Conservation (phyloP, 92 coral and sea anemone species). For the Porites cylindrica region DNA sequence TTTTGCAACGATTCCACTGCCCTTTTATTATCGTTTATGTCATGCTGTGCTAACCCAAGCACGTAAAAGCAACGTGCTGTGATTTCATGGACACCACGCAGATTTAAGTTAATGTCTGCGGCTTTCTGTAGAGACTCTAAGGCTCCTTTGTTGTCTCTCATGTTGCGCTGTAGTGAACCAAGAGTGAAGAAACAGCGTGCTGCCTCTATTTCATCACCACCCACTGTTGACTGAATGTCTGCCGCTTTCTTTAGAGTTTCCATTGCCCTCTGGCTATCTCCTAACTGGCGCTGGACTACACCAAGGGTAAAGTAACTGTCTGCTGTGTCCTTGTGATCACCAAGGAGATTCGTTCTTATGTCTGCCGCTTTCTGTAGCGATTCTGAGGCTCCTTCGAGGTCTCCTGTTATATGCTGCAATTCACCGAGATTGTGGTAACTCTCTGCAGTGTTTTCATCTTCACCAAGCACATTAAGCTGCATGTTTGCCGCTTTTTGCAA, state of each 20-base stretch:
- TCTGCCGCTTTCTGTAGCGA: neutral
- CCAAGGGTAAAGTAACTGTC: constrained; percentile 2
- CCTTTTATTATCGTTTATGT: neutral
- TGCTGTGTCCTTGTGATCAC: constrained; percentile 16
- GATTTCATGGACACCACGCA: neutral
- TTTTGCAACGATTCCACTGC: neutral
- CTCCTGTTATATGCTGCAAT: neutral
- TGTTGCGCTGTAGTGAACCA: too few species aligned
- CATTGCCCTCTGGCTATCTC: neutral
- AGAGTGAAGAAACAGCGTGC: too few species aligned
- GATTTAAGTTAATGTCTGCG: too few species aligned
- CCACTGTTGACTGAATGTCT: too few species aligned
- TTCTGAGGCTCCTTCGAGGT: neutral
- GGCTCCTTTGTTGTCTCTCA: too few species aligned
- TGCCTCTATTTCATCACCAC: too few species aligned
- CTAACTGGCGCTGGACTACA: neutral
- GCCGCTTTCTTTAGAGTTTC: constrained; percentile 15
- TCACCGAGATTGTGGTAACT: constrained; percentile 43
- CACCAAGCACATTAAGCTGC: constrained; percentile 24
- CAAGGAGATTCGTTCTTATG: neutral
- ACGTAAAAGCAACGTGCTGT: neutral
- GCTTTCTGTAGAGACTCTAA: too few species aligned
- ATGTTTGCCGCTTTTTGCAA: constrained; percentile 6
- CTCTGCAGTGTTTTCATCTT: constrained; percentile 15
- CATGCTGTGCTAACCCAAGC: neutral